These are phyloP conservation scores for Varanus komodoensis DNA, from an alignment of 2,113 vertebrate species.

Conservation along the genomic window DNA sequence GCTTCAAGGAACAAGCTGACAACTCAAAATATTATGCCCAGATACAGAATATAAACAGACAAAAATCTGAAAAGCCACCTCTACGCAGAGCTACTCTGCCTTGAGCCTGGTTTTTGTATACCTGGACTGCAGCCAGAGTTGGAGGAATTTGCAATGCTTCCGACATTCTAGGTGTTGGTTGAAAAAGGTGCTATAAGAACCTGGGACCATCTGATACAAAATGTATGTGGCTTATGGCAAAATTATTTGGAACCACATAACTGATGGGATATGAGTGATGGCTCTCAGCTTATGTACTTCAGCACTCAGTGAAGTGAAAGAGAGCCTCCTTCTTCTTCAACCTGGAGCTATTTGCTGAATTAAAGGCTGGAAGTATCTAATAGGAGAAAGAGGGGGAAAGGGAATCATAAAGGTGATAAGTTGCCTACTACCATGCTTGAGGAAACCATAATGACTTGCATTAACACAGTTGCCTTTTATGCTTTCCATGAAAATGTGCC, in stretches of 20 bases:
- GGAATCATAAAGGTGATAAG: slow-evolving; percentile 36
- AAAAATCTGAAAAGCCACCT: neutral
- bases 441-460: slow-evolving; percentile 27
- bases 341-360: slow-evolving; percentile 28
- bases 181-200: neutral
- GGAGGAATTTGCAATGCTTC: neutral
- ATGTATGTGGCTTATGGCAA: neutral
- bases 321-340: neutral
- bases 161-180: neutral
- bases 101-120: neutral
- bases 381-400: neutral
- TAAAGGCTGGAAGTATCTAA: slow-evolving; percentile 3
- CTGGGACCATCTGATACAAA: neutral
- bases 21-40: neutral
- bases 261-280: neutral
- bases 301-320: neutral
- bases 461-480: slow-evolving; percentile 24
- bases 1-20: neutral
- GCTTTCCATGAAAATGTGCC: slow-evolving; percentile 25
- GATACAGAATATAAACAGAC: neutral
- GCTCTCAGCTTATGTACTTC: neutral
- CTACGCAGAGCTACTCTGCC: neutral
- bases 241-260: neutral
- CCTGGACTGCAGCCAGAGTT: neutral
- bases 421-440: slow-evolving; percentile 9